Evolutionary conservation across 2,888 invertebrate genomes (phyloP).

Genomic region (Bibio marci): DNA sequence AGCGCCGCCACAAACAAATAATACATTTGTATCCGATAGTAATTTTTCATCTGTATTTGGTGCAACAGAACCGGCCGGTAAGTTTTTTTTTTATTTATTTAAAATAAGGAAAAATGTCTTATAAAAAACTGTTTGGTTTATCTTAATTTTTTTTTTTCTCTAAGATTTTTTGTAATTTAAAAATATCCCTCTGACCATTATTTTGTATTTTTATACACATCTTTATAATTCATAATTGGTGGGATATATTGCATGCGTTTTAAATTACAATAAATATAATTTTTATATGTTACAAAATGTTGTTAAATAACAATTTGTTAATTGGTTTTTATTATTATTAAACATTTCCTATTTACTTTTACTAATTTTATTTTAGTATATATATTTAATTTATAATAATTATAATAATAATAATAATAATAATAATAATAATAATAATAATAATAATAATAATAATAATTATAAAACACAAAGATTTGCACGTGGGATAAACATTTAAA

Average conservation of each 20-base stretch:
- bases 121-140: slow-evolving; percentile 1
- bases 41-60: slow-evolving; percentile 80
- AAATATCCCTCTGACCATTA: too few relatives aligned
- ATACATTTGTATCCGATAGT: slow-evolving; percentile 67
- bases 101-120: not conserved
- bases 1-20: slow-evolving; percentile 25
- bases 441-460: not conserved
- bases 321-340: too few relatives aligned
- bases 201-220: too few relatives aligned
- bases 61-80: slow-evolving; percentile 49
- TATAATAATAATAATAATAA: not conserved
- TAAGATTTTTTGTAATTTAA: not conserved
- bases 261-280: too few relatives aligned
- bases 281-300: too few relatives aligned
- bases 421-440: not conserved
- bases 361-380: too few relatives aligned
- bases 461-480: not conserved
- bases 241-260: too few relatives aligned
- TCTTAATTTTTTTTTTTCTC: slow-evolving; percentile 5
- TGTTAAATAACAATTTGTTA: too few relatives aligned
- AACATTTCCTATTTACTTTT: too few relatives aligned
- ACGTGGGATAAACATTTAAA: slow-evolving; percentile 6
- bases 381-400: too few relatives aligned
- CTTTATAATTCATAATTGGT: too few relatives aligned
- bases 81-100: slow-evolving; percentile 27